A percentile compares a stretch with the other conserved stretches of the same genome.
Conservation (phyloP, 2,113 vertebrate species). For the Uropsilus gracilis region DNA sequence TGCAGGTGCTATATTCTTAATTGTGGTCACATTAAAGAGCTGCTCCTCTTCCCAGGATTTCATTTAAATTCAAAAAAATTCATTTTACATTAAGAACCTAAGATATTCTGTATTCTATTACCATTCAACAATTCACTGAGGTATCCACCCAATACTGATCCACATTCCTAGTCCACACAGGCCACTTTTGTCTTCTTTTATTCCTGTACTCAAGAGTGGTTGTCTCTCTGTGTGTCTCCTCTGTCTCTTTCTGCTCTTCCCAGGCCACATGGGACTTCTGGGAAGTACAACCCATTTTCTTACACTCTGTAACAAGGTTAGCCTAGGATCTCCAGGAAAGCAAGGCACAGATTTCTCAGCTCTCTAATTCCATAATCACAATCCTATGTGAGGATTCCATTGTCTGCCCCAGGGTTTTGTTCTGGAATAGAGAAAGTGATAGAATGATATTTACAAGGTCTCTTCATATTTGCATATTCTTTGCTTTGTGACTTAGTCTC, state of each 20-base stretch:
- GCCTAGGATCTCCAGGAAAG: not conserved
- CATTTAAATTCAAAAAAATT: not conserved
- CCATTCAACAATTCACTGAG: not conserved
- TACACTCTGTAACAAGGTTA: not conserved
- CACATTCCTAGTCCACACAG: no score
- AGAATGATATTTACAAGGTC: not conserved
- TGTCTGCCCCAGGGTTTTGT: not conserved
- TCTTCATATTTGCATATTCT: not conserved
- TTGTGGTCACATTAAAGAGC: not conserved
- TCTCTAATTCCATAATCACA: not conserved
- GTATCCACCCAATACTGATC: not conserved
- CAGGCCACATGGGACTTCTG: not conserved
- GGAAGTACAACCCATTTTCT: not conserved
- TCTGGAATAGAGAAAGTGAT: not conserved
- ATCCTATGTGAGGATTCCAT: not conserved
- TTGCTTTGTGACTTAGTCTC: not conserved
- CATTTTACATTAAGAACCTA: not conserved
- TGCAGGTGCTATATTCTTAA: not conserved
- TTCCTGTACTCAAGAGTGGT: not conserved
- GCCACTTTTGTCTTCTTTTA: not conserved
- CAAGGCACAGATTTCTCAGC: not conserved
- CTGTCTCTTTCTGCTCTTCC: not conserved
- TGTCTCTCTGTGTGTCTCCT: not conserved
- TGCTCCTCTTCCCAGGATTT: not conserved
- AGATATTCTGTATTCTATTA: not conserved